phyloP scores from a whole-genome alignment of 2,888 invertebrate species.

The Phoronis australis region DNA sequence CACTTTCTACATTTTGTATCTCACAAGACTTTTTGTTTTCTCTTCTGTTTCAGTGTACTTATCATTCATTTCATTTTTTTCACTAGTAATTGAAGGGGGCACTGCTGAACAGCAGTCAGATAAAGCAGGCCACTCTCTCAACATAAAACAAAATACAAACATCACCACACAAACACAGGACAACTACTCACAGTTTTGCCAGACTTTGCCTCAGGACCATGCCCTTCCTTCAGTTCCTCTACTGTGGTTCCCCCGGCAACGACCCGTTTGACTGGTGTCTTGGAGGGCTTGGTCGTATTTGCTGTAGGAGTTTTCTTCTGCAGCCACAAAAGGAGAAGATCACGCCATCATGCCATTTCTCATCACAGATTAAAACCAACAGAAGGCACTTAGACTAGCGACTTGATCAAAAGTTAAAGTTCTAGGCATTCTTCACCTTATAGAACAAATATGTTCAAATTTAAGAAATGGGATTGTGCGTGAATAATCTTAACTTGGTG shows the following conservation, averaged over 20 bases:
- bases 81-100: neutral
- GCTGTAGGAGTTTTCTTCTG: too few species aligned
- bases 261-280: too few species aligned
- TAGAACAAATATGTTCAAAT: too few species aligned
- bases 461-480: too few species aligned
- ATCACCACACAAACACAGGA: neutral
- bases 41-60: neutral
- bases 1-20: too few species aligned
- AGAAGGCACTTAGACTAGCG: too few species aligned
- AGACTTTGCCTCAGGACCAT: conserved; percentile 69
- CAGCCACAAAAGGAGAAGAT: too few species aligned
- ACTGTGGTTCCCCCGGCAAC: conserved; percentile 71
- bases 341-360: too few species aligned
- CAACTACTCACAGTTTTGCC: conserved; percentile 62
- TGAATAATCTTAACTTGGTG: too few species aligned
- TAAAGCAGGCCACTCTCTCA: neutral
- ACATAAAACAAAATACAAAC: neutral
- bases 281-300: neutral
- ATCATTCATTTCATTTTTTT: neutral
- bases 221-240: conserved; percentile 76
- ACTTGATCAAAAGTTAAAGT: too few species aligned
- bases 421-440: too few species aligned
- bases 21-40: neutral
- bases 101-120: neutral
- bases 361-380: too few species aligned